These are phyloP conservation scores for Umimayanthus kanabou DNA, from an alignment of 92 coral and sea anemone genomes.

Conservation along the genomic window DNA sequence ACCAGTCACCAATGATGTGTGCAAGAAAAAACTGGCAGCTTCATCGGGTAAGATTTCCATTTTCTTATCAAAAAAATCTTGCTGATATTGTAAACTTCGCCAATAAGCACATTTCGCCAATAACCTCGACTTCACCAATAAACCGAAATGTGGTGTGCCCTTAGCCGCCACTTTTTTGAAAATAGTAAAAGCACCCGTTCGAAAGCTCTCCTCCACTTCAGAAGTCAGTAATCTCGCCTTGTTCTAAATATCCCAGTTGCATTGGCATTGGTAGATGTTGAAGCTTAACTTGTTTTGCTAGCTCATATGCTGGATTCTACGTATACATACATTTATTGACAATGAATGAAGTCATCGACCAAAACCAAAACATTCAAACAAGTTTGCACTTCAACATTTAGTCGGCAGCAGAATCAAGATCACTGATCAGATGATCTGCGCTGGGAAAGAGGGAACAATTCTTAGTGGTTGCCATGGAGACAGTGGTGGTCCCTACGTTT, in stretches of 20 bases:
- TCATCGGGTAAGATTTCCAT: constrained; percentile 31
- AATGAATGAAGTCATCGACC: neutral
- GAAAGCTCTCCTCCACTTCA: no score
- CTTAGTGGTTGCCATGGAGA: constrained; percentile 74
- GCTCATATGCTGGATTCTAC: no score
- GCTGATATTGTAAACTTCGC: neutral
- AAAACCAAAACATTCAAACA: neutral
- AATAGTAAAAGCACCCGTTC: no score
- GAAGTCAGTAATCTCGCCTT: no score
- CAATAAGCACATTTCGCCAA: neutral
- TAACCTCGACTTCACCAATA: no score
- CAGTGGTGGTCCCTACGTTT: constrained; percentile 71
- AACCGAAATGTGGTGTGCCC: neutral
- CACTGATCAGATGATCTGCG: constrained; percentile 49
- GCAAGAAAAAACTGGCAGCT: constrained; percentile 51
- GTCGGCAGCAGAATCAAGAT: constrained; percentile 26
- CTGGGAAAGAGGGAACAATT: constrained; percentile 47
- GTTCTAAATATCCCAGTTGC: no score
- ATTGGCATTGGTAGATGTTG: no score
- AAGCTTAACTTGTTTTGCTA: no score
- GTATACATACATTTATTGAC: no score
- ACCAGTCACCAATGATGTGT: constrained; percentile 45
- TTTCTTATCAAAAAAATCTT: neutral
- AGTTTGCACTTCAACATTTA: neutral
- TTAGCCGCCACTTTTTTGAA: no score